These are phyloP conservation scores for Mechanitis messenoides DNA, from an alignment of 2,888 invertebrate genomes.

Conservation along the genomic window DNA sequence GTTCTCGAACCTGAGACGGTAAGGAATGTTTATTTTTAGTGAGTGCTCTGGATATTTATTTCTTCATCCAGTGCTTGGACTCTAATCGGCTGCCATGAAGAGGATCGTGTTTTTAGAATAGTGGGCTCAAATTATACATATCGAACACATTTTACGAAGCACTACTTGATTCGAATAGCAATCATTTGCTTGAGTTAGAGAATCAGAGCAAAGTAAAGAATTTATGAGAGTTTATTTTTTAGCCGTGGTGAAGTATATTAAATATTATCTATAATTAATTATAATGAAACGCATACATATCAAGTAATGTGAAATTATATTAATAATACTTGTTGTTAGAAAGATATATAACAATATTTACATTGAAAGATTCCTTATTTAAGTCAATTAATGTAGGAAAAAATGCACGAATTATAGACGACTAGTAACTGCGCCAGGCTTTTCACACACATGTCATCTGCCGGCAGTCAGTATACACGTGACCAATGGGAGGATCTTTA, in stretches of 20 bases:
- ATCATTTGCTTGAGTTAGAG: not conserved
- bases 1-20: slow-evolving; percentile 14
- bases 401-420: slow-evolving; percentile 34
- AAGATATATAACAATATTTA: slow-evolving; percentile 49
- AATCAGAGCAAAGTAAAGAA: slow-evolving; percentile 35
- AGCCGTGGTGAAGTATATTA: slow-evolving; percentile 35
- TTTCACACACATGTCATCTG: slow-evolving; percentile 7
- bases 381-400: slow-evolving; percentile 68
- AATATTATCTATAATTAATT: slow-evolving; percentile 31
- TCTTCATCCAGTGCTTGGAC: slow-evolving; percentile 14
- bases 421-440: slow-evolving; percentile 15
- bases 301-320: slow-evolving; percentile 54
- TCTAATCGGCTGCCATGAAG: slow-evolving; percentile 19
- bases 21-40: slow-evolving; percentile 1
- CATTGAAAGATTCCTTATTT: slow-evolving; percentile 71
- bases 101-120: slow-evolving; percentile 35
- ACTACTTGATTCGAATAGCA: slow-evolving; percentile 40
- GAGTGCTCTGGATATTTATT: slow-evolving; percentile 3
- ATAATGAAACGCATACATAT: slow-evolving; percentile 65
- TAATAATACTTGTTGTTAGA: slow-evolving; percentile 42
- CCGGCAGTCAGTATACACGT: slow-evolving; percentile 7
- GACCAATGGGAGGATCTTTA: not conserved
- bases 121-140: slow-evolving; percentile 26
- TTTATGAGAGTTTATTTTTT: slow-evolving; percentile 51
- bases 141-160: slow-evolving; percentile 42